Evolutionary conservation across 2,113 vertebrate species (phyloP).

Genomic region (Nycticryphes semicollaris): DNA sequence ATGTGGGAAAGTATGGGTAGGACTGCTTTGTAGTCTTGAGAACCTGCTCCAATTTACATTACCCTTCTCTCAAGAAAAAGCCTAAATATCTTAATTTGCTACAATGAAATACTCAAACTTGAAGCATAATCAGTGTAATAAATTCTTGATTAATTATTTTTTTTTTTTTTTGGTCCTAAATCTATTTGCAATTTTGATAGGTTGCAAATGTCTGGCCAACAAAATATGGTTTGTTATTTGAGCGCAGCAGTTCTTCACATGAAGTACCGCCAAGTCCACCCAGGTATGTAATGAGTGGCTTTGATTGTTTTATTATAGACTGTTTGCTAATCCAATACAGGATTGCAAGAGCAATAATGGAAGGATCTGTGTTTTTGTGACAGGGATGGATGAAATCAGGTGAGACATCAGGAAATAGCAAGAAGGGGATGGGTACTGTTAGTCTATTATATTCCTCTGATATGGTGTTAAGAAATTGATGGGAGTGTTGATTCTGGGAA

Average conservation of each 20-base stretch:
- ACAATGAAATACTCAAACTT: rapidly evolving
- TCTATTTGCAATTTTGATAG: conserved; percentile 46
- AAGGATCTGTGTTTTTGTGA: rapidly evolving
- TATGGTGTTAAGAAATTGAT: not conserved
- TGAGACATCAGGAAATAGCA: not conserved
- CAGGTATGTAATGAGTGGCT: conserved; percentile 72
- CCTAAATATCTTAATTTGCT: not conserved
- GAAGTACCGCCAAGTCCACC: conserved; percentile 82
- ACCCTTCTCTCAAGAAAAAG: not conserved
- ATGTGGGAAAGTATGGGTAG: not conserved
- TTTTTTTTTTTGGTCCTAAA: not conserved
- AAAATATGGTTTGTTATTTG: conserved; percentile 91
- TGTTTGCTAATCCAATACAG: not conserved
- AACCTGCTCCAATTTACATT: not conserved
- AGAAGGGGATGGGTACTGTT: not conserved
- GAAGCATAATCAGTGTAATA: not conserved
- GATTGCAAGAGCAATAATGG: not conserved
- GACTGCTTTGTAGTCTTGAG: not conserved
- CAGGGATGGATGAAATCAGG: rapidly evolving
- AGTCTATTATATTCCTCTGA: not conserved
- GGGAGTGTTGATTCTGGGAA: not conserved
- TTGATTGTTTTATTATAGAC: rapidly evolving
- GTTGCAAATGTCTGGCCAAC: conserved; percentile 93
- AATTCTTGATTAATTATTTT: not conserved
- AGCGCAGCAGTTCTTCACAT: conserved; percentile 84